Evolutionary conservation across 2,888 invertebrate species (phyloP), one percentile per base, ranked within the genome.

Genomic region (Tiliacea aurago): DNA sequence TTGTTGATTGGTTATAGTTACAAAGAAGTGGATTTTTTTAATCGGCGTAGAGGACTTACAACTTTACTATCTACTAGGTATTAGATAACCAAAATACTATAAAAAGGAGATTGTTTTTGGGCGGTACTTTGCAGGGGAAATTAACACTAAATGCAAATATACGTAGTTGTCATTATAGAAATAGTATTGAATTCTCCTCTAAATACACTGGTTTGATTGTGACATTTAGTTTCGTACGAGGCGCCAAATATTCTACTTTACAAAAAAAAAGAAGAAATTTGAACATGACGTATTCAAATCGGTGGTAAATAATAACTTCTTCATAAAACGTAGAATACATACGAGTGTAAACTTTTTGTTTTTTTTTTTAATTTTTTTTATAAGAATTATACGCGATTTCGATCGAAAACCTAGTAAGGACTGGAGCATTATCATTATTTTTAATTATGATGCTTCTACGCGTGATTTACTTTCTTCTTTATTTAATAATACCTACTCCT

Each of bases 361-460:
- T n/a, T n/a, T n/a, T n/a, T n/a, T n/a, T n/a, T n/a, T n/a, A n/a
- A n/a, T n/a, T n/a, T n/a, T n/a, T n/a, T 61, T 65, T 13, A 11
- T 51, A 28, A 10, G 18, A 15, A 66, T 45, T 61, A 28, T n/a
- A 33, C 23, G 3, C 1, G 9, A 56, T 37, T 28, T 7, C 5
- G 15, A 76, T 47, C 6, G 3, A 45, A 62, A 68, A 53, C 53
- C 45, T 47, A 13, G 15, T 11, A 23, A 56, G 62, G n/a, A 9
- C 37, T 1, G 3, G 4, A 43, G n/a, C 13, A n/a, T 13, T 33
- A 43, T 18, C 15, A 47, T 63, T 55, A 64, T 45, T 71, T 62
- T 33, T 49, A 63, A 71, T 67, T 49, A 64, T 67, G 59, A 59
- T 23, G 15, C 20, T 55, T 23, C 11, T 23, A 41, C 49, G 49